These are phyloP conservation scores for Cydia fagiglandana DNA, from an alignment of 1,140 invertebrate species.

Conservation along the genomic window DNA sequence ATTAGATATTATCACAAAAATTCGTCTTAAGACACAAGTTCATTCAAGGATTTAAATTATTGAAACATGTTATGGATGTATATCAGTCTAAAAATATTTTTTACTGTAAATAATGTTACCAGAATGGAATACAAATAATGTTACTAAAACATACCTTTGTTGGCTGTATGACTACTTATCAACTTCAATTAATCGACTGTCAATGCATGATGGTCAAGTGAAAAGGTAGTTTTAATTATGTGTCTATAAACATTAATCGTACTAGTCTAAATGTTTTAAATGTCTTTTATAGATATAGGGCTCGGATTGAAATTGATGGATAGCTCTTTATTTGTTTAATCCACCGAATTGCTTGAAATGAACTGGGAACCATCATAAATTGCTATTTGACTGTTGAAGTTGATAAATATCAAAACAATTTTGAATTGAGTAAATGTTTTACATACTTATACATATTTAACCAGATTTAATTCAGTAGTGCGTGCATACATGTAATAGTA, in stretches of 20 bases:
- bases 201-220: background rate
- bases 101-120: background rate
- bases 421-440: background rate
- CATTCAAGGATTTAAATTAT: too few species aligned
- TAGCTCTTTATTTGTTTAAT: background rate
- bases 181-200: background rate
- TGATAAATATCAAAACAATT: background rate
- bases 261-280: conserved; percentile 27
- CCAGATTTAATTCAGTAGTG: background rate
- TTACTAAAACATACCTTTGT: background rate
- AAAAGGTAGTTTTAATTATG: background rate
- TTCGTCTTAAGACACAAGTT: too few species aligned
- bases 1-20: too few species aligned
- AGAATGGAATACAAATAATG: background rate
- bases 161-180: background rate
- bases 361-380: conserved; percentile 13
- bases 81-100: too few species aligned
- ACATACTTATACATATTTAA: background rate
- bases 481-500: background rate
- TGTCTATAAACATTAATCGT: conserved; percentile 22
- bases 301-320: background rate
- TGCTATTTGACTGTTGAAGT: background rate
- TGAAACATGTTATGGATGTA: too few species aligned
- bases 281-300: conserved; percentile 12
- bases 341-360: background rate